Evolutionary conservation across 37 sponge, comb jelly and placozoan genomes (phyloP).

Genomic region (Oopsacas minuta): DNA sequence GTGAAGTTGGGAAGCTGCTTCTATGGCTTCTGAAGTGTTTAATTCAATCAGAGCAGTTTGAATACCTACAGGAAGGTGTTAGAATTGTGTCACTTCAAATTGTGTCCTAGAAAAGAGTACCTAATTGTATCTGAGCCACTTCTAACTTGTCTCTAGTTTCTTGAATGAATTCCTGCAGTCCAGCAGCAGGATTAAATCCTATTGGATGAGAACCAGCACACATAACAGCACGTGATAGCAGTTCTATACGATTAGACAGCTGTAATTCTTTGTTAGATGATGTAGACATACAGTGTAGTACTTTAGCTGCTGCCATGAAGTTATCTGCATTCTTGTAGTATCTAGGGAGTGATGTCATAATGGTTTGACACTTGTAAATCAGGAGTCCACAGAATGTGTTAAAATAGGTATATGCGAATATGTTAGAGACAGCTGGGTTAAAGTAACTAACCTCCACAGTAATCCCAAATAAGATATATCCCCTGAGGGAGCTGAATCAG

Average conservation of each 20-base stretch:
- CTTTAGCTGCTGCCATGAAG: slow-evolving; percentile 71
- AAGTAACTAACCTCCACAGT: slow-evolving; percentile 11
- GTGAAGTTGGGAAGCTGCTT: slow-evolving; percentile 42
- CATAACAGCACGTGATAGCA: slow-evolving; percentile 86
- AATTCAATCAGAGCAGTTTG: slow-evolving; percentile 80
- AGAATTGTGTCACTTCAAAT: no score
- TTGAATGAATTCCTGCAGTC: slow-evolving; percentile 72
- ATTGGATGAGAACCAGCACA: slow-evolving; percentile 76
- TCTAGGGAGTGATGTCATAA: no score
- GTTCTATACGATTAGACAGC: slow-evolving; percentile 73
- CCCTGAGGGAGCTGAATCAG: not conserved
- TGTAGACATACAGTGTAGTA: slow-evolving; percentile 71
- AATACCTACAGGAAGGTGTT: not conserved
- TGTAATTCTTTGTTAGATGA: slow-evolving; percentile 18
- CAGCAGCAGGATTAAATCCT: slow-evolving; percentile 28
- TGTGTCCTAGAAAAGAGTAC: no score
- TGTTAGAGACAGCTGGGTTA: no score
- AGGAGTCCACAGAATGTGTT: no score
- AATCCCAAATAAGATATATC: not conserved
- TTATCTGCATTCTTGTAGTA: slow-evolving; percentile 79
- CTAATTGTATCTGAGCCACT: slow-evolving; percentile 30
- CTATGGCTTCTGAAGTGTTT: not conserved
- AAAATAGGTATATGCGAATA: no score
- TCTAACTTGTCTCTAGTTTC: slow-evolving; percentile 93
- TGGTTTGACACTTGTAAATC: no score